Evolutionary conservation across 2,888 invertebrate species (phyloP), one percentile per base, ranked within the genome.

Genomic region (Gerosis bhagava): DNA sequence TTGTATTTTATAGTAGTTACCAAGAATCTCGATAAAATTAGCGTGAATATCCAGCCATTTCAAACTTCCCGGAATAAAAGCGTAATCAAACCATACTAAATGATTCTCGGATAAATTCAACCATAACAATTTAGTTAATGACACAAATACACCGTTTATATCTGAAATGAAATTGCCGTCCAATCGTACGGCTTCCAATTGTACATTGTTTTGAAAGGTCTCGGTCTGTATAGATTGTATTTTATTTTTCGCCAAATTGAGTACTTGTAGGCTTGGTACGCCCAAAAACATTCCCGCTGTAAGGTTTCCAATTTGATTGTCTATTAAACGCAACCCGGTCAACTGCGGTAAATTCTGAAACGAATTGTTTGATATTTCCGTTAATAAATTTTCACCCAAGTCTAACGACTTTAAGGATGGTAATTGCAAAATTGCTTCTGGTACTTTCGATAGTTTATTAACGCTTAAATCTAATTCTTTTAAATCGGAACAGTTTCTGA

Each of bases 61-160:
- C 32, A 97, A 89, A 73, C 94, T 95, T 51, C 93, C 93, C 5
- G 97, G 97, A 60, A 97, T 93, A 67, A 97, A 96, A 16, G 97
- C 96, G 76, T 96, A 97, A 79, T 97, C 97, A 83, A 97, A 97
- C 96, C 96, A 96, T 24, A 95, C 94, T 67, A 97, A 90, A 81
- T 96, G 96, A 84, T 97, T 97, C 82, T 96, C 96, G 26, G 96
- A 96, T 46, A 97, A 90, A 87, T 97, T 97, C 50, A 97, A 83
- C 94, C 97, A 95, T 67, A 96, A 84, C 51, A 97, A 89, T 62
- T 94, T 95, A 28, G 94, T 93, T 53, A 97, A 87, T 44, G 95
- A 94, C 40, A 96, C 94, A 75, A 97, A 96, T 55, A 96, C 95
- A 6, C 96, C 96, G 81, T 97, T 97, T 67, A 97, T 95, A 76